Conservation (phyloP, 2,113 vertebrate genomes). For the Eurypyga helias region DNA sequence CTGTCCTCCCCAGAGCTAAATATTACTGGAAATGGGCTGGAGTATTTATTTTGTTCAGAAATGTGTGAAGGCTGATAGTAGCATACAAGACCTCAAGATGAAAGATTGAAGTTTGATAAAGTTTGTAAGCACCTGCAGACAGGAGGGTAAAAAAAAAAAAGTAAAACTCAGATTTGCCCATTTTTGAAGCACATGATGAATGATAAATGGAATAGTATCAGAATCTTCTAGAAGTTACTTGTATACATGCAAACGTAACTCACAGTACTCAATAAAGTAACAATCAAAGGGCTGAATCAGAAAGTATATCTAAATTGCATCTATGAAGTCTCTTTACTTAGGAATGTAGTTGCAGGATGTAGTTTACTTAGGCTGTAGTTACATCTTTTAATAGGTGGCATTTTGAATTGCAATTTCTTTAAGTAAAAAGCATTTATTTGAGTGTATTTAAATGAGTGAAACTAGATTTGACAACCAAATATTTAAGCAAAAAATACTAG, state of each 20-base stretch:
- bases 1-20: background rate
- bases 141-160: no score
- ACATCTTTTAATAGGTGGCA: background rate
- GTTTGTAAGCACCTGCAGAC: background rate
- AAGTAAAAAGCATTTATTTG: background rate
- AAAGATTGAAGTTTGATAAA: background rate
- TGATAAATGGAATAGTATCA: background rate
- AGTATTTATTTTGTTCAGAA: background rate
- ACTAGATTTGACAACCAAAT: background rate
- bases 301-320: background rate
- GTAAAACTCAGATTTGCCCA: accelerated
- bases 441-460: background rate
- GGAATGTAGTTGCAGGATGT: no score
- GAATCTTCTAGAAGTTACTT: background rate
- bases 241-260: accelerated
- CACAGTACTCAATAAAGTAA: background rate
- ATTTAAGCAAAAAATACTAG: background rate
- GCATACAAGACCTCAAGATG: background rate
- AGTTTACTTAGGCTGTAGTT: no score
- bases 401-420: background rate
- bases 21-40: background rate
- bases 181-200: background rate
- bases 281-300: background rate
- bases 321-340: background rate
- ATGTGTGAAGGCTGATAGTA: background rate